Base-by-base conservation (phyloP, 2,888 invertebrate species). In the Oligia strigilis region DNA sequence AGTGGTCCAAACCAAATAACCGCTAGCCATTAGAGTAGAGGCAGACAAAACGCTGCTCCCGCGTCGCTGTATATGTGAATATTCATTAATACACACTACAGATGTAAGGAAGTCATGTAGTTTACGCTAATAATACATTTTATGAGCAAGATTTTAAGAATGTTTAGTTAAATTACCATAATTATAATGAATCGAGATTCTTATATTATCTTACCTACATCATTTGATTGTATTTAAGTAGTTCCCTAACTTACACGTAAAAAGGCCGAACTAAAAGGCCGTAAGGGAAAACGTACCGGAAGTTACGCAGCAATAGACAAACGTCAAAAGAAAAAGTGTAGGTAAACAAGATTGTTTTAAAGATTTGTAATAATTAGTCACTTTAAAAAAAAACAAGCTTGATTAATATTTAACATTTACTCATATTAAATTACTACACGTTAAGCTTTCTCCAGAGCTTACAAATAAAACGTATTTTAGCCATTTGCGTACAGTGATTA, bases 1-100 rank as follows among this genome's bases (percentile, higher is more conserved):
- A 85, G 70, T 80, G 69, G 75, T 75, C 71, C 52, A 81, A 80
- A 84, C 83, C 81, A 84, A 87, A 85, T 86, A 89, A 88, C 90
- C 88, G 90, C 90, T 90, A 90, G 67, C 64, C 69, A 81, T 81
- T 78, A 81, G 78, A 84, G 72, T 78, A 81, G 78, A 84, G 72
- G 71, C 79, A 80, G 80, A 82, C 87, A 77, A 86, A 87, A 87
- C 40, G 62, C 72, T 84, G 76, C 72, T 65, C 78, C 62, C 52
- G 66, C 72, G 72, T 8, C 70, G 40, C 2, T 70, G 23, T 75
- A 23, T 72, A 60, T 66, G 72, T 77, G 52, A 84, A 84, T 82
- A 82, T 75, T 75, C 29, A 78, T 82, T 72, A 75, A 29, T 40
- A 52, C 40, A 73, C 72, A 17, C 14, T 58, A 72, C 69, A 72